These are phyloP conservation scores for Oxyura jamaicensis DNA, from an alignment of 2,113 vertebrate genomes.

Conservation along the genomic window DNA sequence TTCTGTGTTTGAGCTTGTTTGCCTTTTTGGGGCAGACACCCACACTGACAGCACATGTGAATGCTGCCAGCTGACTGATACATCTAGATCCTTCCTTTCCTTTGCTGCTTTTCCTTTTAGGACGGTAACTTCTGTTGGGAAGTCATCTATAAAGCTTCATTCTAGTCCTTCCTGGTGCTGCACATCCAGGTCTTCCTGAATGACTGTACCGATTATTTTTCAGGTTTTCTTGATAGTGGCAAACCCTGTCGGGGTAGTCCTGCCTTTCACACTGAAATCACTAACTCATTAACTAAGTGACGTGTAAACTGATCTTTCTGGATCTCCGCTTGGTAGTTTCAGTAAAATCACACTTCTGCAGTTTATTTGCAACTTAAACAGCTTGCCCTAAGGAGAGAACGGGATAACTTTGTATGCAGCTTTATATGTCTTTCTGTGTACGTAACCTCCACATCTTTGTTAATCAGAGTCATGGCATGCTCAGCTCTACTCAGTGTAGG, in stretches of 20 bases:
- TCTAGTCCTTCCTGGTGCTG: not conserved
- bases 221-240: not conserved
- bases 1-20: constrained; percentile 12
- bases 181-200: not conserved
- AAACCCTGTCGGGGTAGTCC: not conserved
- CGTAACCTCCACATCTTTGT: not conserved
- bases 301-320: not conserved
- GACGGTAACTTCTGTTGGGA: not conserved
- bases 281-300: not conserved
- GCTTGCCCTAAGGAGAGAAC: not conserved
- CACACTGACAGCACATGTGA: not conserved
- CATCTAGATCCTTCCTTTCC: not conserved
- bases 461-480: not conserved
- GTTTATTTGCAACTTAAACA: not conserved
- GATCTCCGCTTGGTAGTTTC: not conserved
- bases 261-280: not conserved
- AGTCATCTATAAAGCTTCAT: not conserved
- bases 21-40: not conserved
- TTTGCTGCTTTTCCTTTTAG: not conserved
- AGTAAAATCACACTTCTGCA: not conserved
- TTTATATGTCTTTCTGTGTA: not conserved
- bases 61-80: not conserved
- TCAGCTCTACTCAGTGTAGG: not conserved
- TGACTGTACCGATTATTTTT: not conserved
- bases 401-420: not conserved